These are phyloP conservation scores for Porites cylindrica DNA, from an alignment of 92 coral and sea anemone genomes.

Conservation along the genomic window DNA sequence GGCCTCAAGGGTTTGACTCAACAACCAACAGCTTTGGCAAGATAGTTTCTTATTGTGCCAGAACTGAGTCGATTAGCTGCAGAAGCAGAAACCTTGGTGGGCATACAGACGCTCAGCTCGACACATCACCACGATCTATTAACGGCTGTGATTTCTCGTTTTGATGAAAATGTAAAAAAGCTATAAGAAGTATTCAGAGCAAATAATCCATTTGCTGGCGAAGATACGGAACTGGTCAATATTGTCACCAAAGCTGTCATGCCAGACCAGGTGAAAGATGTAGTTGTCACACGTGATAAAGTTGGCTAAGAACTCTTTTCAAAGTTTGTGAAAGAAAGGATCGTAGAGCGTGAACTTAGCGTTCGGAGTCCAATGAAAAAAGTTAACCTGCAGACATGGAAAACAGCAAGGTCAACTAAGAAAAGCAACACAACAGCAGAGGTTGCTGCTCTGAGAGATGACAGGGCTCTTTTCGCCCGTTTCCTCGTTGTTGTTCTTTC, in stretches of 20 bases:
- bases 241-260: constrained; percentile 64
- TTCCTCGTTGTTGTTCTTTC: constrained; percentile 68
- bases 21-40: constrained; percentile 66
- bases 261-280: constrained; percentile 38
- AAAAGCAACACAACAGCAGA: background rate
- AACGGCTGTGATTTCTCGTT: constrained; percentile 30
- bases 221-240: constrained; percentile 49
- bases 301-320: constrained; percentile 51
- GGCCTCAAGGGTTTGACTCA: constrained; percentile 62
- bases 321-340: constrained; percentile 57
- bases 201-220: constrained; percentile 33
- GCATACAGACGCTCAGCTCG: background rate
- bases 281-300: constrained; percentile 37
- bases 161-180: constrained; percentile 42
- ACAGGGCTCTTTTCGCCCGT: constrained; percentile 69
- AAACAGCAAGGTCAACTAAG: constrained; percentile 2
- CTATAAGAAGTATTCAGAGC: constrained; percentile 54
- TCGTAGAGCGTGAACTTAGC: constrained; percentile 21
- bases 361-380: constrained; percentile 62
- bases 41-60: constrained; percentile 66
- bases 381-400: constrained; percentile 52
- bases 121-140: constrained; percentile 47
- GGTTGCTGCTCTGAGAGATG: constrained; percentile 57
- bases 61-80: constrained; percentile 39
- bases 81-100: constrained; percentile 56